Evolutionary conservation across 1,140 invertebrate species (phyloP).

Genomic region (Yoshiicerus persimilis): DNA sequence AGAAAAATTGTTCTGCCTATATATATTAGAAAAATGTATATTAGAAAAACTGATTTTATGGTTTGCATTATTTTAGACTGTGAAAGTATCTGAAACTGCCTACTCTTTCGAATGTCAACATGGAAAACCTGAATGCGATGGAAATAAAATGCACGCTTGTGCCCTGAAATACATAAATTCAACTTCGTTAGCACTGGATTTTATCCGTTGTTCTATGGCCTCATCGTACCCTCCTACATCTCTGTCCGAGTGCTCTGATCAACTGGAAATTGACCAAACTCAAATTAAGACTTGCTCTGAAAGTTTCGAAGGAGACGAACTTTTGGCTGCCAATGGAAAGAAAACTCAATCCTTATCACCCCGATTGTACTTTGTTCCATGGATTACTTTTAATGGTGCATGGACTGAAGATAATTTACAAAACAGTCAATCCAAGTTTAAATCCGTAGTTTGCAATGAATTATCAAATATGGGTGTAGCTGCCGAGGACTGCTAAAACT

Average conservation of each 20-base stretch:
- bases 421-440: not conserved
- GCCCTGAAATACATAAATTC: slow-evolving; percentile 56
- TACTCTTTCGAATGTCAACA: slow-evolving; percentile 56
- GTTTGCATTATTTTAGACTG: not conserved
- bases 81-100: slow-evolving; percentile 46
- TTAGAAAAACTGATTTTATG: not conserved
- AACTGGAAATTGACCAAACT: not conserved
- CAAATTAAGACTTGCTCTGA: not conserved
- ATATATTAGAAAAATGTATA: no score
- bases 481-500: not conserved
- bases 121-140: slow-evolving; percentile 55
- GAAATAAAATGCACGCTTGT: slow-evolving; percentile 56
- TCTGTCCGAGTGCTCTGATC: not conserved
- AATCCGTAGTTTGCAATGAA: not conserved
- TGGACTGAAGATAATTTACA: slow-evolving; percentile 42
- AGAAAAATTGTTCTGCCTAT: no score
- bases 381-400: slow-evolving; percentile 56
- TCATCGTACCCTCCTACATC: slow-evolving; percentile 25
- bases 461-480: not conserved
- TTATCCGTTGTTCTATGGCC: slow-evolving; percentile 28
- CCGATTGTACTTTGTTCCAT: slow-evolving; percentile 56
- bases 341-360: slow-evolving; percentile 55
- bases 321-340: slow-evolving; percentile 55
- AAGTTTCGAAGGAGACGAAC: slow-evolving; percentile 50
- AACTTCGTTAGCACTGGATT: not conserved